Evolutionary conservation across 2,888 invertebrate genomes (phyloP).

Genomic region (Yponomeuta sedellus): DNA sequence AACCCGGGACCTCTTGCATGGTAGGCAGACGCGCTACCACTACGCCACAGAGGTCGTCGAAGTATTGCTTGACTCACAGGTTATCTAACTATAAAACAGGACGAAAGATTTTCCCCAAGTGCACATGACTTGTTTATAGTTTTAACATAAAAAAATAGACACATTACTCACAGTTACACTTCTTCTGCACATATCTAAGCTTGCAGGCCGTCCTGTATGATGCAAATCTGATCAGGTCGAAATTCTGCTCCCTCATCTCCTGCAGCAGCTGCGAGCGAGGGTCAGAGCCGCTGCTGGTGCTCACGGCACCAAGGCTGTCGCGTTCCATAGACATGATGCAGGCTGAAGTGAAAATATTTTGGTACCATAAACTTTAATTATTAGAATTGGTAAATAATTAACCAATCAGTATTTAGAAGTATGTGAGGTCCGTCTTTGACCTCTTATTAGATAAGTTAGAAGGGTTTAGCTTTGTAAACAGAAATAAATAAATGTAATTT

Average conservation of each 20-base stretch:
- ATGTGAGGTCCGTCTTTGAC: neutral
- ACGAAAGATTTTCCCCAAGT: too few relatives aligned
- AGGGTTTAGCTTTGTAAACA: neutral
- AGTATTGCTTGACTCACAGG: too few relatives aligned
- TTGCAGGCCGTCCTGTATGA: conserved; percentile 99
- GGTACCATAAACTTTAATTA: neutral
- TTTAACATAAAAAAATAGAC: neutral
- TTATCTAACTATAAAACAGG: too few relatives aligned
- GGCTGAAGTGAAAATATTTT: conserved; percentile 22
- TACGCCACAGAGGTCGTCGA: too few relatives aligned
- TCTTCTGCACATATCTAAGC: conserved; percentile 97
- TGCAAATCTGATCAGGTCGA: conserved; percentile 97
- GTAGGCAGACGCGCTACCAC: too few relatives aligned
- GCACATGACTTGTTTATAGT: neutral
- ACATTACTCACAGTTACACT: conserved; percentile 92
- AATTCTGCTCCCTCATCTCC: conserved; percentile 93
- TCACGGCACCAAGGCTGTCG: conserved; percentile 39
- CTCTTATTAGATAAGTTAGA: conserved; percentile 1
- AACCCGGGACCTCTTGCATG: too few relatives aligned
- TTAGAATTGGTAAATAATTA: conserved; percentile 4
- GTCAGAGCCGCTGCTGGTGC: conserved; percentile 53
- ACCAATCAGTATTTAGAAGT: neutral
- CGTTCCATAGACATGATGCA: conserved; percentile 59
- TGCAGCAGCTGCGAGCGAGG: conserved; percentile 87
- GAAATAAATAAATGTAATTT: neutral